Base-by-base conservation (phyloP, 2,113 vertebrate species). In the Ophthalmolycus amberensis region DNA sequence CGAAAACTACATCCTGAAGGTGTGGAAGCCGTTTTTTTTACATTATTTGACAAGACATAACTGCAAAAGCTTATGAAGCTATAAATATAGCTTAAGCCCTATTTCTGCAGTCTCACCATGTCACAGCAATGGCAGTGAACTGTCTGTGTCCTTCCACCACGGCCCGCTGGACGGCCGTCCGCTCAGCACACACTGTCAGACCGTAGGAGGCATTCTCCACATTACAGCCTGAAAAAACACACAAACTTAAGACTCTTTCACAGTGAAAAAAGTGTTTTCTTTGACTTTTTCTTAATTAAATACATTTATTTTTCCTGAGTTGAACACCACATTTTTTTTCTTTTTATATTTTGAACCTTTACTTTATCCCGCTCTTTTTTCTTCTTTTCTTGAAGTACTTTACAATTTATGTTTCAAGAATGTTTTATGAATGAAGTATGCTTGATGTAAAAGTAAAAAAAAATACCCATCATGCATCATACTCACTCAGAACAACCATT, bases 111-210 rank as follows among this genome's bases (percentile, higher is more conserved):
- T 20, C 71, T 90, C 65, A 99, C 97, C 97, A 97, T 74, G 96
- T 70, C 1, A 99, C 91, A 25, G 97, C 97, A 3, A 99, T 98
- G 66, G 98, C 97, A 34, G 72, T 95, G 90, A 99, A 99, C 37
- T 91, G 86, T 38, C 77, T 94, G 93, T 96, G 91, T 0, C 98
- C 97, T 81, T 99, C 96, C 0, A 95, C 96, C 56, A 99, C 93
- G 27, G 98, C 98, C 74, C 96, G 97, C 79, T 95, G 97, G 82
- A 99, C 93, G 22, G 97, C 98, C 0, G 93, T 91, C 3, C 97
- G 93, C 85, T 99, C 98, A 0, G 98, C 98, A 0, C 97, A 99
- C 63, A 95, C 16, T 0, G 96, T 96, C 85, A 99, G 93, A 0
- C 95, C 93, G 34, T 94, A 95, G 74, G 94, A 95, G 42, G 96